Percentiles rank a stretch among this genome's conserved stretches.
phyloP scores from a whole-genome alignment of 1,140 invertebrate genomes.

The Dufourea novaeangliae region DNA sequence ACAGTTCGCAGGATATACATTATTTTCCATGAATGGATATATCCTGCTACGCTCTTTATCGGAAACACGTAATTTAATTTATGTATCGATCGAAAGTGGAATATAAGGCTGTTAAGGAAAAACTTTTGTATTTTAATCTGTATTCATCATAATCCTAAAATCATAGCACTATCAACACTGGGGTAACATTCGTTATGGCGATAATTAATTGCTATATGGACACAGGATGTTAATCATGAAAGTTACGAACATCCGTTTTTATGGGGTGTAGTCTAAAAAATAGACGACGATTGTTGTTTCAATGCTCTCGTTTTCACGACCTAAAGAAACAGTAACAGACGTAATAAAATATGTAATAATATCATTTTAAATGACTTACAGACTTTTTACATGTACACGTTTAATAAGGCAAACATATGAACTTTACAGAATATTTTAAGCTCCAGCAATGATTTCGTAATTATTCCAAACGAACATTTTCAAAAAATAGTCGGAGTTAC shows the following conservation, averaged over 20 bases:
- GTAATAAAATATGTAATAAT: neutral
- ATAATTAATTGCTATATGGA: neutral
- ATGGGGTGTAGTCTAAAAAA: no score
- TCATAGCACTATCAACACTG: neutral
- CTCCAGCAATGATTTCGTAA: slow-evolving; percentile 12
- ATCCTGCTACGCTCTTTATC: slow-evolving; percentile 50
- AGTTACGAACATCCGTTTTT: neutral
- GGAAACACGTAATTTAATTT: slow-evolving; percentile 61
- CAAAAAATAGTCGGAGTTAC: slow-evolving; percentile 17
- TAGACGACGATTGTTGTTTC: neutral
- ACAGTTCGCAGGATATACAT: slow-evolving; percentile 38
- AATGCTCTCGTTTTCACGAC: neutral
- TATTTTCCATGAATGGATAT: slow-evolving; percentile 39
- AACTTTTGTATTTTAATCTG: slow-evolving; percentile 42
- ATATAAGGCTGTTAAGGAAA: slow-evolving; percentile 67
- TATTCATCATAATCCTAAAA: slow-evolving; percentile 4
- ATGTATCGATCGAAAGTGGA: slow-evolving; percentile 67
- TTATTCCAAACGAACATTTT: neutral
- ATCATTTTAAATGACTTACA: neutral
- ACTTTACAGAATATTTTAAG: neutral
- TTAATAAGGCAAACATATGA: slow-evolving; percentile 5
- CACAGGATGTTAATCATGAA: neutral
- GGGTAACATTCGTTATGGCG: neutral
- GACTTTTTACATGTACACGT: slow-evolving; percentile 1
- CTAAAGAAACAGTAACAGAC: neutral